Evolutionary conservation across 2,113 vertebrate genomes (phyloP), one percentile per base, ranked within the genome.

Genomic region (Falcunculus frontatus): DNA sequence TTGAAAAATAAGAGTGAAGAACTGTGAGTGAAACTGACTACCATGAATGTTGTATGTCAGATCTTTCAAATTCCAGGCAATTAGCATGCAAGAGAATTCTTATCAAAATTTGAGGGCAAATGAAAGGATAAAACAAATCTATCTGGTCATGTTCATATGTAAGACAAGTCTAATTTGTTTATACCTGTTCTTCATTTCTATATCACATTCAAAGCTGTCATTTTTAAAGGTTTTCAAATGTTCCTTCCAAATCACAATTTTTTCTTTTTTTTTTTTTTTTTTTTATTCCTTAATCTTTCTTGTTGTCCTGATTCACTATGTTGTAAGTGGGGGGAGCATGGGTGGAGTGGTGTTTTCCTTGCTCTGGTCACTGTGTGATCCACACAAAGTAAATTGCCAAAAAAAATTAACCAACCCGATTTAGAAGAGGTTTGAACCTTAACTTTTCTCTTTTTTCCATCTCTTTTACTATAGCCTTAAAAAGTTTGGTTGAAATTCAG

Each of bases 81-180:
- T 37, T 72, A 56, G 27, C 33, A 80, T 88, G 87, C 55, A 70
- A 83, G 63, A 77, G 84, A 93, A 93, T 91, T 91, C 67, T 65
- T 91, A 23, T 42, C n/a, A 87, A 93, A 93, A 95, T 93, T 89
- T 1, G 22, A 85, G 63, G 59, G 30, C 59, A 92, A 74, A 74
- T 63, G 42, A 84, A 96, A 88, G 25, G 27, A 62, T 69, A 84
- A 93, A 95, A 30, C 32, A 53, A 90, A 55, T 70, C 41, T 73
- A 4, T 79, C n/a, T 70, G 33, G 15, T 93, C 68, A 67, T 5
- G 7, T 53, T 79, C 5, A 37, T 74, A 65, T 77, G 21, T 76
- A 74, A 52, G 67, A 29, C 16, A 73, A 83, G 27, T 46, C 37
- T 32, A 13, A 17, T 69, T 94, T 82, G 6, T 84, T 95, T 52